Evolutionary conservation across 2,113 vertebrate species (phyloP).

Genomic region (Hemibagrus wyckioides): DNA sequence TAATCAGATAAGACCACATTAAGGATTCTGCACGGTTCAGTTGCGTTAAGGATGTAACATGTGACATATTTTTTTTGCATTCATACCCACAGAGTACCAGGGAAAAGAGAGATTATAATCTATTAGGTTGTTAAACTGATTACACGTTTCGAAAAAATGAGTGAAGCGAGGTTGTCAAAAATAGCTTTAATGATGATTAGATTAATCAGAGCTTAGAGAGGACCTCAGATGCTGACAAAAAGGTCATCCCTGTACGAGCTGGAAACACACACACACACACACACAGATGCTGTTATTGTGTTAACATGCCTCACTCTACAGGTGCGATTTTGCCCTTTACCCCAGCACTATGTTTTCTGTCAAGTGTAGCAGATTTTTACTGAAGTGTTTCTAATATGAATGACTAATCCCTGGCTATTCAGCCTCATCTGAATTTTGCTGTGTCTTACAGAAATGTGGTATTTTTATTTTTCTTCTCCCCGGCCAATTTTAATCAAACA

Average conservation of each 20-base stretch:
- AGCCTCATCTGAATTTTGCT: not conserved
- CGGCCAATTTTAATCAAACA: not conserved
- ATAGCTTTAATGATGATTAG: conserved; percentile 44
- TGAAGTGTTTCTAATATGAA: not conserved
- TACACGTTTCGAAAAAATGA: conserved; percentile 4
- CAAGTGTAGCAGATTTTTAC: not conserved
- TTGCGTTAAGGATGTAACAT: conserved; percentile 1
- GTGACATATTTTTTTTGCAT: not conserved
- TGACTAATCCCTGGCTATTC: not conserved
- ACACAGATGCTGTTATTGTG: not conserved
- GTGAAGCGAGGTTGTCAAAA: conserved; percentile 5
- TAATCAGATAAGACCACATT: conserved; percentile 27
- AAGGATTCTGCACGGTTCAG: not conserved
- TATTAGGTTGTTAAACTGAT: conserved; percentile 36
- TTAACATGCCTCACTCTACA: not conserved
- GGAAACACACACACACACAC: not conserved
- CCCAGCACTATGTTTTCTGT: not conserved
- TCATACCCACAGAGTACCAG: not conserved
- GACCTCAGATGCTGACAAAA: conserved; percentile 3
- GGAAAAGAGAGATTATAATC: conserved; percentile 31
- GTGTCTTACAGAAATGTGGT: too few relatives aligned
- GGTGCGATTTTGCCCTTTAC: conserved; percentile 14
- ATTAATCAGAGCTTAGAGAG: conserved; percentile 4
- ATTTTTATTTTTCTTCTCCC: not conserved
- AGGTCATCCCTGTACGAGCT: not conserved